Conservation (phyloP, 2,888 invertebrate genomes). For the Aromia moschata region DNA sequence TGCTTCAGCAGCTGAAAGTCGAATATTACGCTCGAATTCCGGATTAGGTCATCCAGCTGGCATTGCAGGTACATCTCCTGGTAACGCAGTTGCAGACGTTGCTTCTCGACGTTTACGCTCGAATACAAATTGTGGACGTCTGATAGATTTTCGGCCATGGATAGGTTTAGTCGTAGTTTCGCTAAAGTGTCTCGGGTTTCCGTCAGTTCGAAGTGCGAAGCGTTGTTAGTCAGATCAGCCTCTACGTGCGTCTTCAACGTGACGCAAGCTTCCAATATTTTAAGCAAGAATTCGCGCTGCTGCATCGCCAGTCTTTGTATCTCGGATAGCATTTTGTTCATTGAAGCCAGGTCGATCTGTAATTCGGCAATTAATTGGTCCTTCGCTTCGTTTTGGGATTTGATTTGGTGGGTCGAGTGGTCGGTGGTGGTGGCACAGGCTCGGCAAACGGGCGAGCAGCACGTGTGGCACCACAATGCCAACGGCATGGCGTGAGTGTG, state of each 20-base stretch:
- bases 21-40: slow-evolving; percentile 71
- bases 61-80: slow-evolving; percentile 78
- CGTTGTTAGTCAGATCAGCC: slow-evolving; percentile 75
- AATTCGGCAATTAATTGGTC: slow-evolving; percentile 69
- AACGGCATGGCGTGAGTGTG: slow-evolving; percentile 78
- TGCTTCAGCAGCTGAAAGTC: slow-evolving; percentile 75
- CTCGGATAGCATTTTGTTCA: slow-evolving; percentile 75
- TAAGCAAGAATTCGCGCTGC: slow-evolving; percentile 76
- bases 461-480: slow-evolving; percentile 76
- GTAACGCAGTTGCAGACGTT: slow-evolving; percentile 73
- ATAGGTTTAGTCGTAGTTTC: slow-evolving; percentile 69
- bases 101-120: slow-evolving; percentile 72
- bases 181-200: slow-evolving; percentile 73
- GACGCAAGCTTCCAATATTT: slow-evolving; percentile 78
- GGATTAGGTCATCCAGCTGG: slow-evolving; percentile 75
- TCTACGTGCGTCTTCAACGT: slow-evolving; percentile 80
- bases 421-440: slow-evolving; percentile 74
- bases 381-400: slow-evolving; percentile 66
- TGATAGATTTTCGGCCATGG: slow-evolving; percentile 67
- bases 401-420: slow-evolving; percentile 74
- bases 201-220: slow-evolving; percentile 72
- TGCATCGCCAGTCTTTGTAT: slow-evolving; percentile 76
- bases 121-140: slow-evolving; percentile 72
- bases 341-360: slow-evolving; percentile 72
- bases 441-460: slow-evolving; percentile 71